phyloP scores from a whole-genome alignment of 2,797 vertebrate species.

The Kryptolebias ocellatus region DNA sequence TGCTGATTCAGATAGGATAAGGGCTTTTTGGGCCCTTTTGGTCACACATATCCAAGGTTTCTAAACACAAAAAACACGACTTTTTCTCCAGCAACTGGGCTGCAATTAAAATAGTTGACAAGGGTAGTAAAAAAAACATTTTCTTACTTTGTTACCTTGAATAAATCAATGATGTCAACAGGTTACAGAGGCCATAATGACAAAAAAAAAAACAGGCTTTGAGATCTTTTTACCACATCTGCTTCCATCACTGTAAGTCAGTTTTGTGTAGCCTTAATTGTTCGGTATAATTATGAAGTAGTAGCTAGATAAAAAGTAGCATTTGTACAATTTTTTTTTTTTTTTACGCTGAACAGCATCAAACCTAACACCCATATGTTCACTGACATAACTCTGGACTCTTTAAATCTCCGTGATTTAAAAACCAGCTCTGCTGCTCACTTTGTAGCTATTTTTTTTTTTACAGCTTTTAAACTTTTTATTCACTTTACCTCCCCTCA shows the following conservation, averaged over 20 bases:
- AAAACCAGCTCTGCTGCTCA: background rate
- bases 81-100: background rate
- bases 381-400: background rate
- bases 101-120: background rate
- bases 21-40: too few relatives aligned
- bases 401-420: too few relatives aligned
- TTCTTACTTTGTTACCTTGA: background rate
- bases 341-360: too few relatives aligned
- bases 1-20: too few relatives aligned
- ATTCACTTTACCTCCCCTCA: background rate
- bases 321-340: too few relatives aligned
- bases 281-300: background rate
- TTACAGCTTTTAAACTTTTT: background rate
- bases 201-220: background rate
- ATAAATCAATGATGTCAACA: slow-evolving; percentile 5
- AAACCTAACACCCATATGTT: too few relatives aligned
- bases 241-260: background rate
- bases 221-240: background rate
- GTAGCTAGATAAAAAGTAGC: background rate
- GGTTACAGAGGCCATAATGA: background rate
- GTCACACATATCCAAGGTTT: background rate
- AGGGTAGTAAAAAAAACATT: background rate
- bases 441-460: background rate
- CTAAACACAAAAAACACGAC: background rate
- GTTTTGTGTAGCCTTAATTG: background rate